A percentile compares a stretch with the other conserved stretches of the same genome.
Evolutionary conservation across 1,140 invertebrate genomes (phyloP).

Genomic region (Homalodisca vitripennis): DNA sequence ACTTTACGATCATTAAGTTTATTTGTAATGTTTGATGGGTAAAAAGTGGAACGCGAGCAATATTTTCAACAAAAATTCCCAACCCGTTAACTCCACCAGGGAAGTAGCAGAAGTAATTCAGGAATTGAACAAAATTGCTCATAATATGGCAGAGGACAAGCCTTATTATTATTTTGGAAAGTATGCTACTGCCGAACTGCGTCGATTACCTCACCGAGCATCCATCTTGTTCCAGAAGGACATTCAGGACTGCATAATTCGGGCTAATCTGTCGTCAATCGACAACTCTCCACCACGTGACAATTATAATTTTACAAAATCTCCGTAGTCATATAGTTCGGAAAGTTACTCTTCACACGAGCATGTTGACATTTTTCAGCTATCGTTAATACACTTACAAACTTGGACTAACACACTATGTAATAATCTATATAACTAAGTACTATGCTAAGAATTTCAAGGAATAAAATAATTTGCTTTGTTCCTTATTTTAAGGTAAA

Average conservation of each 20-base stretch:
- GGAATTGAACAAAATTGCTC: not conserved
- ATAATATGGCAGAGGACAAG: not conserved
- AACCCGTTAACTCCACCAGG: too few species aligned
- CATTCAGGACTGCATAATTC: not conserved
- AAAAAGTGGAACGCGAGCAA: too few species aligned
- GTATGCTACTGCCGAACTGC: not conserved
- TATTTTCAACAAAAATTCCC: too few species aligned
- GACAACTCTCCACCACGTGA: not conserved
- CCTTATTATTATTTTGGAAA: not conserved
- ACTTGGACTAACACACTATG: not conserved
- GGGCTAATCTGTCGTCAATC: not conserved
- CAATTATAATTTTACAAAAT: not conserved
- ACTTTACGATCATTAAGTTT: too few species aligned
- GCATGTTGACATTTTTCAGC: not conserved
- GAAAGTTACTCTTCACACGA: not conserved
- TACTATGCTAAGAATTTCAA: too few species aligned
- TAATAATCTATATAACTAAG: too few species aligned
- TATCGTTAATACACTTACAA: not conserved
- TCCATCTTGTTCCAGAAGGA: not conserved
- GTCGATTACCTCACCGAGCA: not conserved
- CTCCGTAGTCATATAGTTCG: not conserved
- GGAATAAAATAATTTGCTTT: not conserved
- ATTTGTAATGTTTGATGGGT: too few species aligned
- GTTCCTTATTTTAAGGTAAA: not conserved
- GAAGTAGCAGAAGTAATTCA: not conserved